Percentiles rank a stretch among this genome's conserved stretches.
Conservation (phyloP, 64 coral and sea anemone species). For the Actinia tenebrosa region DNA sequence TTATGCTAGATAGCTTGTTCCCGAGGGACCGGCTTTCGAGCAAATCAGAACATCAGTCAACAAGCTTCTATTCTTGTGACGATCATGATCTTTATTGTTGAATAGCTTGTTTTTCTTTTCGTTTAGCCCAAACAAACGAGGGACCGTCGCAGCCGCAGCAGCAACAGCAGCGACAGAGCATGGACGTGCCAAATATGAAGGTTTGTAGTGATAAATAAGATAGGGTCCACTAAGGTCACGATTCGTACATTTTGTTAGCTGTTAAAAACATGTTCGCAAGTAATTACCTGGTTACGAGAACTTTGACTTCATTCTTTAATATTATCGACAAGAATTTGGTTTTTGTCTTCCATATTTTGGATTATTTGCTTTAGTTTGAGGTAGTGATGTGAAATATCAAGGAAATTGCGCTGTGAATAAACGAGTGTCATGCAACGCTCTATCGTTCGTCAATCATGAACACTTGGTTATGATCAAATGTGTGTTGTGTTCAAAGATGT, state of each 20-base stretch:
- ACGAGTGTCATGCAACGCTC: background rate
- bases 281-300: background rate
- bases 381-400: background rate
- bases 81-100: background rate
- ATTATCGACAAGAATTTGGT: background rate
- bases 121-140: constrained; percentile 1
- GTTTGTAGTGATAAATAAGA: background rate
- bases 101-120: background rate
- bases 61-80: background rate
- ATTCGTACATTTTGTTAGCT: background rate
- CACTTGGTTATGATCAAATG: too few relatives aligned
- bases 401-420: background rate
- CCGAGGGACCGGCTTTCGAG: background rate
- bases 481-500: too few relatives aligned
- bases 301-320: background rate
- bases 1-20: background rate
- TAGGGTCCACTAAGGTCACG: background rate
- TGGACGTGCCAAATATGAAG: background rate
- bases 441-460: background rate
- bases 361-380: background rate
- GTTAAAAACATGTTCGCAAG: background rate
- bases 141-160: background rate
- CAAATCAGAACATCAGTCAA: background rate
- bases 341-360: background rate
- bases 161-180: background rate